Base-by-base conservation (phyloP, 2,797 vertebrate species). In the Sphenodon punctatus region DNA sequence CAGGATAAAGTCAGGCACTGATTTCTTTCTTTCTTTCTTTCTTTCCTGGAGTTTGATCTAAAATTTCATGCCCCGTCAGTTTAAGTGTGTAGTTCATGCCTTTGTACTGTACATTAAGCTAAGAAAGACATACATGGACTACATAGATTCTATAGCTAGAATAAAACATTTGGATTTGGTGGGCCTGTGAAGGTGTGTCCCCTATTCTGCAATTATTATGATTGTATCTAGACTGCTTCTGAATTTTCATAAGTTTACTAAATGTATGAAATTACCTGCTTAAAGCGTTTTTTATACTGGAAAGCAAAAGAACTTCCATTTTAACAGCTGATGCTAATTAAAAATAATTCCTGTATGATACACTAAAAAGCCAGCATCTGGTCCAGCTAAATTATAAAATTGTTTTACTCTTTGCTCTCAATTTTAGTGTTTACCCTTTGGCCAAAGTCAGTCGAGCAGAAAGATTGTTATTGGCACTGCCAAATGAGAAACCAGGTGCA, bases 401-500 rank as follows among this genome's bases (percentile, higher is more conserved):
- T 66, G 16, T 51, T 42, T 15, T 67, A 46, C 38, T 65, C 55
- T 63, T 67, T 60, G 51, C 30, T 20, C 30, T 59, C 59, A 69
- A 49, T 27, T 60, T 59, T 60, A 34, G 42, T 46, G 55, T 78
- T 75, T 61, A 25, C 20, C 30, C 69, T 22, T 61, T 17, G 45
- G 46, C 63, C 49, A 59, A 41, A 65, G 17, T 11, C 49, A 68
- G 27, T 38, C 49, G 77, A 59, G 27, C 39, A 74, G 67, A 36
- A 71, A 79, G 36, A 60, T 27, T 59, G 42, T 64, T 63, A 2
- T 41, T 81, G 59, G 48, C 67, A 13, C 30, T 64, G 69, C 63
- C 75, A 61, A 63, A 32, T 70, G 60, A 75, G 42, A 65, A 75
- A 71, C 39, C 69, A 84, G 74, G 68, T 80, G 30, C 34, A 16